A percentile compares a stretch with the other conserved stretches of the same genome.
phyloP scores from a whole-genome alignment of 2,888 invertebrate species.

The Helleia helle region DNA sequence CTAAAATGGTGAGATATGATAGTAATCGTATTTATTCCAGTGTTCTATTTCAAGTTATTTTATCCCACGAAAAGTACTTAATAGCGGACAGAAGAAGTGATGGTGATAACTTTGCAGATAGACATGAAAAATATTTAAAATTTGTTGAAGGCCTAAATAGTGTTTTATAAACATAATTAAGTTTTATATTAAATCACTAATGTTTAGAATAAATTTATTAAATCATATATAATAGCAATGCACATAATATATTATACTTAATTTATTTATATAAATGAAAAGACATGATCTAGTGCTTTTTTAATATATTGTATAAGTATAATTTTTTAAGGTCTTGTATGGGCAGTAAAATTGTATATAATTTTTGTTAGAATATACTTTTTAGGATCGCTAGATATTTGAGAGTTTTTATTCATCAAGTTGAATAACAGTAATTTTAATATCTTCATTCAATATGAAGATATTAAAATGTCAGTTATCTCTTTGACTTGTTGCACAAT shows the following conservation, averaged over 20 bases:
- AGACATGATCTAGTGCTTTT: neutral
- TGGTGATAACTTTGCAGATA: conserved; percentile 57
- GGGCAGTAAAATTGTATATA: conserved; percentile 1
- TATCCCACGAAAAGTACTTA: conserved; percentile 58
- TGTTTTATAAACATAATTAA: conserved; percentile 29
- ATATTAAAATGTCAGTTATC: no score
- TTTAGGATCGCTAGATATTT: neutral
- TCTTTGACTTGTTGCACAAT: no score
- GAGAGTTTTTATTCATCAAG: conserved; percentile 6
- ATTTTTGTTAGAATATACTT: neutral
- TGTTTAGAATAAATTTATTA: no score
- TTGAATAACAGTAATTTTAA: conserved; percentile 5
- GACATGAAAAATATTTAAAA: conserved; percentile 70
- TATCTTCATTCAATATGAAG: no score
- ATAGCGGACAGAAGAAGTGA: conserved; percentile 47
- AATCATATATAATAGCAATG: neutral
- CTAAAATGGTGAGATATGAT: conserved; percentile 54
- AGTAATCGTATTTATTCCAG: conserved; percentile 56
- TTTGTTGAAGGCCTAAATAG: conserved; percentile 61
- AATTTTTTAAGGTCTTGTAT: conserved; percentile 15
- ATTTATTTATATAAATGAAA: neutral
- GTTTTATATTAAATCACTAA: no score
- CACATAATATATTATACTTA: neutral
- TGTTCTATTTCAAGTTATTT: conserved; percentile 56
- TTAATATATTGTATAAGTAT: conserved; percentile 2